Conservation (phyloP, 2,888 invertebrate genomes). For the Arrhopalites spinosus region DNA sequence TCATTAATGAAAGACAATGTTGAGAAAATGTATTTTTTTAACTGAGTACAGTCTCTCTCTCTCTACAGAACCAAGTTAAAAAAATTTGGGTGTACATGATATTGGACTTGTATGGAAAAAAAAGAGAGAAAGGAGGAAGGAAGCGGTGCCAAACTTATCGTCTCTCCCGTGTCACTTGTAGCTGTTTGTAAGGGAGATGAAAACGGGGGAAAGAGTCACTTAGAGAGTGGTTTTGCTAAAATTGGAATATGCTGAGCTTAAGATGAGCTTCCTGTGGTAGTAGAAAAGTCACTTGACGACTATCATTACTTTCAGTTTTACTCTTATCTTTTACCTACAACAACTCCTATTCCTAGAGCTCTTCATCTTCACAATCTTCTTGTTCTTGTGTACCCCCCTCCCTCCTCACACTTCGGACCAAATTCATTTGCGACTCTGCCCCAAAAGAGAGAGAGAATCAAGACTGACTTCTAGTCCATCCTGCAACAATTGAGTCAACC, state of each 20-base stretch:
- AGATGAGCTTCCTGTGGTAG: slow-evolving; percentile 24
- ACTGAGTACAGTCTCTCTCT: slow-evolving; percentile 7
- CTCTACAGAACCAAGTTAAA: too few species aligned
- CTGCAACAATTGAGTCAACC: too few species aligned
- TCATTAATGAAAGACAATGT: slow-evolving; percentile 34
- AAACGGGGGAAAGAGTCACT: slow-evolving; percentile 4
- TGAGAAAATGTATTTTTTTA: slow-evolving; percentile 23
- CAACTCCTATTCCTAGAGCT: not conserved
- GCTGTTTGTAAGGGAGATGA: not conserved
- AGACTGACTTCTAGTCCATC: too few species aligned
- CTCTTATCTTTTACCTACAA: slow-evolving; percentile 22
- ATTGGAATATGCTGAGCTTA: slow-evolving; percentile 32
- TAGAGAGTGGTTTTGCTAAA: slow-evolving; percentile 33
- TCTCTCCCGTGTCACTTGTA: not conserved
- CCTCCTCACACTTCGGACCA: too few species aligned
- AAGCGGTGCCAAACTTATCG: slow-evolving; percentile 31
- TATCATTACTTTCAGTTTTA: slow-evolving; percentile 34
- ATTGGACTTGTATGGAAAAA: too few species aligned
- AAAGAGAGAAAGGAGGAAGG: slow-evolving; percentile 16
- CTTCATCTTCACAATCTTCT: too few species aligned
- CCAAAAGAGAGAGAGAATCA: too few species aligned
- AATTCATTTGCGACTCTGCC: too few species aligned
- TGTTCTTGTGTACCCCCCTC: too few species aligned
- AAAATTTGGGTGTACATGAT: too few species aligned
- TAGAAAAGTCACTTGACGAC: slow-evolving; percentile 32